phyloP scores from a whole-genome alignment of 2,888 invertebrate genomes.

The Empis livida region DNA sequence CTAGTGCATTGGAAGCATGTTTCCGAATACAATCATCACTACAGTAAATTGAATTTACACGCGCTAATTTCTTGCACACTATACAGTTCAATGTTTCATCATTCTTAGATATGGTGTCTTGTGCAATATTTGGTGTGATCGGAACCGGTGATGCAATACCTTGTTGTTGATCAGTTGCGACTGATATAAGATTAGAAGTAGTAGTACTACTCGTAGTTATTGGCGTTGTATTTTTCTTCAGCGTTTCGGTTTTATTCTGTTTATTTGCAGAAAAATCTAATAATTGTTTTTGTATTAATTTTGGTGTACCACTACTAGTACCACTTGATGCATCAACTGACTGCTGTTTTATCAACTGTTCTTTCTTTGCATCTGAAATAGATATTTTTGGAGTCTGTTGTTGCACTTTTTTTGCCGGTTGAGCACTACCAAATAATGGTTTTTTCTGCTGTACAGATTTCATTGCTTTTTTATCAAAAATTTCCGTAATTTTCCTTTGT shows the following conservation, averaged over 20 bases:
- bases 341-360: background rate
- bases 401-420: background rate
- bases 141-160: background rate
- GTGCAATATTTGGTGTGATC: constrained; percentile 2
- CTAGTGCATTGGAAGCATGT: constrained; percentile 59
- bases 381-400: background rate
- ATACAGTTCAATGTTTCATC: constrained; percentile 41
- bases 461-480: constrained; percentile 6
- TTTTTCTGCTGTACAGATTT: background rate
- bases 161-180: background rate
- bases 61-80: constrained; percentile 58
- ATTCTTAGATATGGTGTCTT: background rate
- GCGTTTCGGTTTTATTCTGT: too few species aligned
- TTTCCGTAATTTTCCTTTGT: constrained; percentile 11
- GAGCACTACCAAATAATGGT: background rate
- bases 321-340: background rate
- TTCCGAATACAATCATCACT: constrained; percentile 75
- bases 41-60: constrained; percentile 79
- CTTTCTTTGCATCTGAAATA: background rate
- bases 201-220: too few species aligned
- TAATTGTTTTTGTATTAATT: background rate
- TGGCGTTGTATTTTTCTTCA: too few species aligned
- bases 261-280: background rate
- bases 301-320: background rate
- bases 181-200: too few species aligned